Evolutionary conservation across 2,797 vertebrate genomes (phyloP).

Genomic region (Sparus aurata): DNA sequence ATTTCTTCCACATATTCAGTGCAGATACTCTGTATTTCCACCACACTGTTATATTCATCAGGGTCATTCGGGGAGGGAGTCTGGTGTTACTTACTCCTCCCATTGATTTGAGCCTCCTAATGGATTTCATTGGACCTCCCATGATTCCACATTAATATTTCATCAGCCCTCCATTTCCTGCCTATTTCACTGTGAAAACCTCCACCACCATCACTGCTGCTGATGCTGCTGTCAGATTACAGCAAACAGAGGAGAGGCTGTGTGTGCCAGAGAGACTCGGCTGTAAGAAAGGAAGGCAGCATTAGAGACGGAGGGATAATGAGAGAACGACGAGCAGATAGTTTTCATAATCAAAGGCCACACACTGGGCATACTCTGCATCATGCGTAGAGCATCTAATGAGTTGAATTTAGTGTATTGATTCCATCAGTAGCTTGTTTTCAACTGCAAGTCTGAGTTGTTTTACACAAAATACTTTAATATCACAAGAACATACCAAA

Average conservation of each 20-base stretch:
- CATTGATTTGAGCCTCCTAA: conserved; percentile 73
- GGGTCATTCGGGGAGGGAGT: conserved; percentile 1
- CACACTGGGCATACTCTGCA: conserved; percentile 18
- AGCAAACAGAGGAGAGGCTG: conserved; percentile 26
- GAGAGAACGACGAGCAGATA: conserved; percentile 24
- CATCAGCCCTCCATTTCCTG: conserved; percentile 74
- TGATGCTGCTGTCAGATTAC: conserved; percentile 44
- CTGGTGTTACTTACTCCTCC: conserved; percentile 7
- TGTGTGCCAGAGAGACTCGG: conserved; percentile 1
- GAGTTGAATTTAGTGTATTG: conserved; percentile 27
- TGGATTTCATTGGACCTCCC: conserved; percentile 71
- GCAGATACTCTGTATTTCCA: neutral
- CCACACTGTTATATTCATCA: neutral
- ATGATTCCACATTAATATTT: conserved; percentile 81
- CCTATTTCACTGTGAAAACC: conserved; percentile 48
- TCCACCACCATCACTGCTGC: neutral
- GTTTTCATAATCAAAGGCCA: conserved; percentile 41
- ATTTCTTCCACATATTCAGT: too few relatives aligned
- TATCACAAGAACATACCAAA: neutral
- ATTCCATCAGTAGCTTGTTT: neutral
- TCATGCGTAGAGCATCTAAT: conserved; percentile 41
- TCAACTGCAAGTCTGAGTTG: neutral
- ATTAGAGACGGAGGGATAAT: neutral
- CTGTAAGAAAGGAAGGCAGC: neutral
- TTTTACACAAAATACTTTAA: neutral